Percentiles rank a stretch among this genome's conserved stretches.
Conservation (phyloP, 2,113 vertebrate genomes). For the Peucedramus taeniatus region DNA sequence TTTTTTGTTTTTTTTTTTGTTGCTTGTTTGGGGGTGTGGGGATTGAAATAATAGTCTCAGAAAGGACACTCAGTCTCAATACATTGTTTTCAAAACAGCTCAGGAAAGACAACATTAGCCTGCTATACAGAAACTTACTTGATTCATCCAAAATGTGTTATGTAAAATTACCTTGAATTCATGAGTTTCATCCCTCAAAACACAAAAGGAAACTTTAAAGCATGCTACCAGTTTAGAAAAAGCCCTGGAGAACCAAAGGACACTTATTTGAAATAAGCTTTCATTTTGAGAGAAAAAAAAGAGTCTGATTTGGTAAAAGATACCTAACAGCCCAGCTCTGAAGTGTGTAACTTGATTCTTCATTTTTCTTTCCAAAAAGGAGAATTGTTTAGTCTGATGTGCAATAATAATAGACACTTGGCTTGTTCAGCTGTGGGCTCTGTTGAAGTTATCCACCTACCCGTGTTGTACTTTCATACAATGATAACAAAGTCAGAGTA, state of each 20-base stretch:
- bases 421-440: slow-evolving; percentile 52
- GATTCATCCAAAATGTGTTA: not conserved
- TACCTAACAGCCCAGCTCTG: slow-evolving; percentile 24
- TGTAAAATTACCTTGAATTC: not conserved
- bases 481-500: slow-evolving; percentile 46
- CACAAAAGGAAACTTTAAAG: not conserved
- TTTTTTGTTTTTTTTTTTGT: too few species aligned
- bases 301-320: not conserved
- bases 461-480: slow-evolving; percentile 27
- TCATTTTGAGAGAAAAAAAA: not conserved
- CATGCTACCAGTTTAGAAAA: not conserved
- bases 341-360: slow-evolving; percentile 58
- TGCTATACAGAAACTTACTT: not conserved
- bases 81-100: not conserved
- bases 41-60: not conserved
- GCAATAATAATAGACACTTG: slow-evolving; percentile 54
- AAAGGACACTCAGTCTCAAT: not conserved
- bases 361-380: not conserved
- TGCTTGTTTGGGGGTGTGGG: not conserved
- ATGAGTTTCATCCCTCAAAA: not conserved
- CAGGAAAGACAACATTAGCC: not conserved
- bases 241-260: not conserved
- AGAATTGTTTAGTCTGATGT: slow-evolving; percentile 64
- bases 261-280: not conserved
- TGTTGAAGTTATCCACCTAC: slow-evolving; percentile 27